A percentile compares a stretch with the other conserved stretches of the same genome.
Conservation (phyloP, 2,113 vertebrate genomes). For the Tretioscincus oriximinensis region DNA sequence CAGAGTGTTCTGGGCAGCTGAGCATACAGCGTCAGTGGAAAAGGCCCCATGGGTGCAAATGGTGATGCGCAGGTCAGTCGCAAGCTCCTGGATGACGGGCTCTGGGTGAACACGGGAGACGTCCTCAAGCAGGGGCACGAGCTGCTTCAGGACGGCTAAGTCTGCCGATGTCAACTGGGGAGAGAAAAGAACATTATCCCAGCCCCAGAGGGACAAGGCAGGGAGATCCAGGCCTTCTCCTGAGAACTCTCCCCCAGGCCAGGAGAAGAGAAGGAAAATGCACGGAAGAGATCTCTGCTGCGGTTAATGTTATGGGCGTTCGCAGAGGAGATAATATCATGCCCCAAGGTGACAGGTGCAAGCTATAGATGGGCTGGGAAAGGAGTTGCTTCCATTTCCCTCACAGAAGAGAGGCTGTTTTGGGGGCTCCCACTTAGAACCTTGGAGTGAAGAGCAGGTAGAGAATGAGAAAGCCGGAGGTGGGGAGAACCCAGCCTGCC, state of each 20-base stretch:
- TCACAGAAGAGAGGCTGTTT: background rate
- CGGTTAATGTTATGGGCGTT: background rate
- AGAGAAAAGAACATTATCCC: background rate
- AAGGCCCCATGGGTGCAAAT: constrained; percentile 88
- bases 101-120: constrained; percentile 81
- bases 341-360: background rate
- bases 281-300: background rate
- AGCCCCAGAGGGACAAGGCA: background rate
- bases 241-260: background rate
- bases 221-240: background rate
- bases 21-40: constrained; percentile 47
- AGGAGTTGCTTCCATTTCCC: too few species aligned
- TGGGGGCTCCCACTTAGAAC: background rate
- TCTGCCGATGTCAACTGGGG: constrained; percentile 79
- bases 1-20: constrained; percentile 39
- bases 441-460: background rate
- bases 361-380: background rate
- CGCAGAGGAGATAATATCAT: background rate
- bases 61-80: constrained; percentile 79
- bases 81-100: constrained; percentile 83
- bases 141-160: constrained; percentile 73
- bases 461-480: background rate
- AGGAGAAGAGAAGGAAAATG: background rate
- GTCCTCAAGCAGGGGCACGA: constrained; percentile 79
- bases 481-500: background rate